Conservation (phyloP, 37 sponge, comb jelly and placozoan genomes). For the Mnemiopsis leidyi region DNA sequence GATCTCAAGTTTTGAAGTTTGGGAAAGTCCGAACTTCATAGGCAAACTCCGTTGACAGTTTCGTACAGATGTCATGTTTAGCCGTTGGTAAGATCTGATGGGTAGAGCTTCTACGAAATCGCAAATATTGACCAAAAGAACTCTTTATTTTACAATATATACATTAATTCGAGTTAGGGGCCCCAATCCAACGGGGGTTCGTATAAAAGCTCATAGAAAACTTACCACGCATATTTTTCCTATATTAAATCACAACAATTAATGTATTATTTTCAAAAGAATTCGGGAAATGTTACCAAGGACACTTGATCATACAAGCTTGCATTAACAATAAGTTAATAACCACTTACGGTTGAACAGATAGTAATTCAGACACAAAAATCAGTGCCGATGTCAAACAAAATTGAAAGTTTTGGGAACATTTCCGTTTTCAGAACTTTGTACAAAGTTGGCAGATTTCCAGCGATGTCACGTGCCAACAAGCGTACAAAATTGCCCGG, state of each 20-base stretch:
- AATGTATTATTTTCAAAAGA: constrained; percentile 8
- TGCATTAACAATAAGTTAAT: not conserved
- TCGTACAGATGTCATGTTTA: not conserved
- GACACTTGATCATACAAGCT: not conserved
- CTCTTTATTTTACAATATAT: constrained; percentile 42
- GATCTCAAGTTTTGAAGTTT: not conserved
- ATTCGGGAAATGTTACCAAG: not conserved
- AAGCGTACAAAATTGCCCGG: not conserved
- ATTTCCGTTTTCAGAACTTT: not conserved
- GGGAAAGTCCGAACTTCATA: not conserved
- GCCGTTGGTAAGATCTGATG: not conserved
- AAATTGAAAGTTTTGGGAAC: not conserved
- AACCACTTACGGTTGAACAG: no score
- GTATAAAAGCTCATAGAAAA: constrained; percentile 43
- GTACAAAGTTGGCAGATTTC: not conserved
- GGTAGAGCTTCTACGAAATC: constrained; percentile 33
- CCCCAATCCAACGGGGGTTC: not conserved
- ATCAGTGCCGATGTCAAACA: no score
- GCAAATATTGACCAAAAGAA: constrained; percentile 29
- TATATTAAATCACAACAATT: not conserved
- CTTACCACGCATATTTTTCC: constrained; percentile 19
- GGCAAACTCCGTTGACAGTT: not conserved
- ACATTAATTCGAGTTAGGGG: constrained; percentile 29
- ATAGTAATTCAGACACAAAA: no score
- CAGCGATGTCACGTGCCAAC: not conserved